Conservation (phyloP, 1,140 invertebrate species). For the Adelges cooleyi region DNA sequence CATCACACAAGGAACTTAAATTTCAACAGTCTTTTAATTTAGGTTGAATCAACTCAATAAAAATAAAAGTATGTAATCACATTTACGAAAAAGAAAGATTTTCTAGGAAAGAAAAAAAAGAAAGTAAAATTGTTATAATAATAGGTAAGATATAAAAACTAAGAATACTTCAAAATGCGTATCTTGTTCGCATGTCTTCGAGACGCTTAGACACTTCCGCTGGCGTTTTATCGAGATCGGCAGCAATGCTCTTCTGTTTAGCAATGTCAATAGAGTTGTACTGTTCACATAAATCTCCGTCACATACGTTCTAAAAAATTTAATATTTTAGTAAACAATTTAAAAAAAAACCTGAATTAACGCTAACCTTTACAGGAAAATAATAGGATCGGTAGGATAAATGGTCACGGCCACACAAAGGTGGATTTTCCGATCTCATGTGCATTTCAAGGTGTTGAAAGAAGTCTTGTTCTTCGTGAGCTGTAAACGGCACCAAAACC, state of each 20-base stretch:
- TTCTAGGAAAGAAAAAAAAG: too few species aligned
- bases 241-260: slow-evolving; percentile 91
- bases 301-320: slow-evolving; percentile 75
- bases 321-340: slow-evolving; percentile 19
- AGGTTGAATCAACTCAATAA: neutral
- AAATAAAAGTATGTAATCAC: neutral
- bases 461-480: slow-evolving; percentile 96
- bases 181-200: slow-evolving; percentile 86
- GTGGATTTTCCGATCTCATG: slow-evolving; percentile 92
- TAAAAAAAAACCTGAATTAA: neutral
- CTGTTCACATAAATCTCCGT: slow-evolving; percentile 98
- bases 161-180: slow-evolving; percentile 65
- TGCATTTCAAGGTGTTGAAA: slow-evolving; percentile 99
- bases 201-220: slow-evolving; percentile 94
- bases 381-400: slow-evolving; percentile 94
- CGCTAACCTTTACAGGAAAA: slow-evolving; percentile 83
- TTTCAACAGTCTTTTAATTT: neutral
- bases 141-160: slow-evolving; percentile 12
- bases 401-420: slow-evolving; percentile 94
- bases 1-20: neutral
- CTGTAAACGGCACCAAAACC: slow-evolving; percentile 93
- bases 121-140: neutral
- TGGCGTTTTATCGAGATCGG: slow-evolving; percentile 84
- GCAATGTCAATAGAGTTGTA: slow-evolving; percentile 88
- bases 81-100: too few species aligned